Conservation (phyloP, 2,888 invertebrate species). For the Thymelicus sylvestris region DNA sequence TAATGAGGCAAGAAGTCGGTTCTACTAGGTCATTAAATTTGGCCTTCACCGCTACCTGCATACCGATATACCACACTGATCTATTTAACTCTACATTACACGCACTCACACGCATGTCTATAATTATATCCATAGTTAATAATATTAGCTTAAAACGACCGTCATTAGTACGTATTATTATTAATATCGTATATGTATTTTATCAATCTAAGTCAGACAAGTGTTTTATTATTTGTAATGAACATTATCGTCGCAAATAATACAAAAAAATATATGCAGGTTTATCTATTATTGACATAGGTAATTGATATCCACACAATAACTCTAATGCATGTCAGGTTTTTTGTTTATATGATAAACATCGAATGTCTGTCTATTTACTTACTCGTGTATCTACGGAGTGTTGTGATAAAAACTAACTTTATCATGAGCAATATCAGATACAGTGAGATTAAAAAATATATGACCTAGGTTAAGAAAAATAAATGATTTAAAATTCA, state of each 20-base stretch:
- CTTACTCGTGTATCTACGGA: background rate
- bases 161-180: too few relatives aligned
- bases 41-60: constrained; percentile 12
- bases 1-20: constrained; percentile 14
- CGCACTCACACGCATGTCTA: background rate
- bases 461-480: background rate
- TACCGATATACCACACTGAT: background rate
- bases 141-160: too few relatives aligned
- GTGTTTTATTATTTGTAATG: background rate
- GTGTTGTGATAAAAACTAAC: background rate
- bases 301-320: constrained; percentile 7
- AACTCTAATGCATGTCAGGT: constrained; percentile 4
- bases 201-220: background rate
- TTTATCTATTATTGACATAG: background rate
- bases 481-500: background rate
- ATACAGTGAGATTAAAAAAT: too few relatives aligned
- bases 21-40: background rate
- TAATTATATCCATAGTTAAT: too few relatives aligned
- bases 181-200: too few relatives aligned
- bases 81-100: constrained; percentile 10
- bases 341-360: background rate
- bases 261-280: background rate
- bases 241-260: background rate
- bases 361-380: background rate
- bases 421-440: background rate